Evolutionary conservation across 2,888 invertebrate genomes (phyloP).

Genomic region (Ophion ventricosus): DNA sequence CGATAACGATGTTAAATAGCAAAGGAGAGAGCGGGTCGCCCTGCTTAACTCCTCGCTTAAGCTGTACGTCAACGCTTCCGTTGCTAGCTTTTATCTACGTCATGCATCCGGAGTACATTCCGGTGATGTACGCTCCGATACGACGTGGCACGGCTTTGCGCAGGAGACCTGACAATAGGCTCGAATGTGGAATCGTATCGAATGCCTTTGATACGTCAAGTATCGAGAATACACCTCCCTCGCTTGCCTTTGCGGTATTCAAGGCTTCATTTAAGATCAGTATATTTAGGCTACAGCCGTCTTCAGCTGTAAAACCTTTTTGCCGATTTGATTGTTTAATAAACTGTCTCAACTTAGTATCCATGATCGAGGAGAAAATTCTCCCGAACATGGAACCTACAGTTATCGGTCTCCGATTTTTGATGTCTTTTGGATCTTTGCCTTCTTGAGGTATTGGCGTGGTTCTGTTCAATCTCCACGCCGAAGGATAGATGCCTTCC

Average conservation of each 20-base stretch:
- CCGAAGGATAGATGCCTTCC: not conserved
- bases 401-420: slow-evolving; percentile 77
- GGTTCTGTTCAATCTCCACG: not conserved
- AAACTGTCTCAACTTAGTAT: slow-evolving; percentile 68
- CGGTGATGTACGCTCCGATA: accelerated
- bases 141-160: slow-evolving; percentile 37
- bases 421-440: slow-evolving; percentile 70
- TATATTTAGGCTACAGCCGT: slow-evolving; percentile 68
- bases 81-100: slow-evolving; percentile 24
- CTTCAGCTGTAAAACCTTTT: slow-evolving; percentile 76
- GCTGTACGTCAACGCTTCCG: not conserved
- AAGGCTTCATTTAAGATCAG: slow-evolving; percentile 49
- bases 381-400: slow-evolving; percentile 73
- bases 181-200: slow-evolving; percentile 68
- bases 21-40: slow-evolving; percentile 50
- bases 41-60: slow-evolving; percentile 43
- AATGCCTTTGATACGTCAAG: slow-evolving; percentile 67
- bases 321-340: slow-evolving; percentile 71
- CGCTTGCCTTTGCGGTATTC: not conserved
- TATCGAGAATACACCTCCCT: not conserved
- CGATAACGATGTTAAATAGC: slow-evolving; percentile 65
- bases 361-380: slow-evolving; percentile 73
- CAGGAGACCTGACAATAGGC: not conserved
- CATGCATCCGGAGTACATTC: slow-evolving; percentile 23
- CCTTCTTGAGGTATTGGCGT: slow-evolving; percentile 75